phyloP scores from a whole-genome alignment of 2,888 invertebrate genomes.

The Magallana nippona region DNA sequence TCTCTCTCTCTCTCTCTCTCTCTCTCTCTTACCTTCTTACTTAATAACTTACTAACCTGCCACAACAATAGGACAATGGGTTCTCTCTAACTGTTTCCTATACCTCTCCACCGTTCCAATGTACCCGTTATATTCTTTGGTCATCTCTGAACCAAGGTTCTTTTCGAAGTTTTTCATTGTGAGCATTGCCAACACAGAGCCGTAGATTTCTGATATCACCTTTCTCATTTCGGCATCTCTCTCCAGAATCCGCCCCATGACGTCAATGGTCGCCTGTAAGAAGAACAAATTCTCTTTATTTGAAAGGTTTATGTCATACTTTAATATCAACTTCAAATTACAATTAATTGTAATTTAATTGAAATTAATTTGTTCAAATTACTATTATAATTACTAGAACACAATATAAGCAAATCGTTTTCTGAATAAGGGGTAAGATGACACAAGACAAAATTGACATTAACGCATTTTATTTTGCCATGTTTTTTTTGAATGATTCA shows the following conservation, averaged over 20 bases:
- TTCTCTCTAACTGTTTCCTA: slow-evolving; percentile 54
- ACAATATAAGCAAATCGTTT: too few species aligned
- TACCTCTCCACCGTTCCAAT: slow-evolving; percentile 44
- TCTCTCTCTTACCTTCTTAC: too few species aligned
- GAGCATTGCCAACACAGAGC: slow-evolving; percentile 53
- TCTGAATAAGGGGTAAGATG: too few species aligned
- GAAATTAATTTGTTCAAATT: too few species aligned
- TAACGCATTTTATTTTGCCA: too few species aligned
- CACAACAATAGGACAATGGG: slow-evolving; percentile 66
- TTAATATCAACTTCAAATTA: too few species aligned
- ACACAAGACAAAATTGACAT: too few species aligned
- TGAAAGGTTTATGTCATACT: too few species aligned
- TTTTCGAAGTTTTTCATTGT: slow-evolving; percentile 42
- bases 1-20: too few species aligned
- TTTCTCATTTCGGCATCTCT: slow-evolving; percentile 58
- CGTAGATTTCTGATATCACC: slow-evolving; percentile 58
- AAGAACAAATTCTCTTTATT: background rate
- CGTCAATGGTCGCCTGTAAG: background rate
- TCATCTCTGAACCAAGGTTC: slow-evolving; percentile 50
- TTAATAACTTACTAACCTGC: slow-evolving; percentile 53
- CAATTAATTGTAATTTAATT: too few species aligned
- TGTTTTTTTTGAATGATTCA: too few species aligned
- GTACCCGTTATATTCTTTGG: slow-evolving; percentile 52
- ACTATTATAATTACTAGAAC: too few species aligned
- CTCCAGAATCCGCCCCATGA: slow-evolving; percentile 59